Evolutionary conservation across 2,113 vertebrate species (phyloP), one percentile per base, ranked within the genome.

Genomic region (Gymnobelideus leadbeateri): DNA sequence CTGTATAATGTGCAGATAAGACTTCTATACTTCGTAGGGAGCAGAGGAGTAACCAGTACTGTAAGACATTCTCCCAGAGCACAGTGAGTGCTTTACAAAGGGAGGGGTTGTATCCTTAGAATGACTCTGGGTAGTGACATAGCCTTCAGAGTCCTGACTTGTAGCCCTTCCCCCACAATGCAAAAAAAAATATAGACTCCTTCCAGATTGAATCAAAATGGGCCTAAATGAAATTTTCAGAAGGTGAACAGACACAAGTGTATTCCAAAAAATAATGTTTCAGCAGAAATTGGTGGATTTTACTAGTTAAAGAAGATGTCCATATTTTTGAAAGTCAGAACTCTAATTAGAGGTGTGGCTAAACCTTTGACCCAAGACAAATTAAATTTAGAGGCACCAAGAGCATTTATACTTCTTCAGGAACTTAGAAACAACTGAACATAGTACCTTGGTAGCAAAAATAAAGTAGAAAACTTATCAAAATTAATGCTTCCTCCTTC

Each of bases 21-120:
- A 12, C 53, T 50, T 68, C 49, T 43, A 3, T 49, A 52, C 68
- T 90, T 51, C 14, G 19, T 31, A 89, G 55, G 37, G 12, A 89
- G 21, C 90, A 46, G 61, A 91, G 94, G 19, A 89, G 93, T 46
- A n/a, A 55, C 52, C 90, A 49, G 25, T 89, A 54, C 91, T 94
- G 10, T n/a, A 43, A 68, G 0, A 43, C 3, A 51, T 31, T 43
- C 23, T 92, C 37, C 37, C 51, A 51, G 90, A 0, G 0, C 23
- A 14, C 24, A 55, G 26, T 26, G 47, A 23, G 28, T 43, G 12
- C 49, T 55, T 92, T 31, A n/a, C 68, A 26, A 94, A 57, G 92
- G 14, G 84, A 95, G 53, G 6, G 50, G 50, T 3, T 43, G 57
- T 53, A 92, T 14, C n/a, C n/a, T 84, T 23, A 68, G 55, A 54